Percentiles rank a stretch among this genome's conserved stretches.
These are phyloP conservation scores for Phaetusa simplex DNA, from an alignment of 2,113 vertebrate genomes.

Conservation along the genomic window DNA sequence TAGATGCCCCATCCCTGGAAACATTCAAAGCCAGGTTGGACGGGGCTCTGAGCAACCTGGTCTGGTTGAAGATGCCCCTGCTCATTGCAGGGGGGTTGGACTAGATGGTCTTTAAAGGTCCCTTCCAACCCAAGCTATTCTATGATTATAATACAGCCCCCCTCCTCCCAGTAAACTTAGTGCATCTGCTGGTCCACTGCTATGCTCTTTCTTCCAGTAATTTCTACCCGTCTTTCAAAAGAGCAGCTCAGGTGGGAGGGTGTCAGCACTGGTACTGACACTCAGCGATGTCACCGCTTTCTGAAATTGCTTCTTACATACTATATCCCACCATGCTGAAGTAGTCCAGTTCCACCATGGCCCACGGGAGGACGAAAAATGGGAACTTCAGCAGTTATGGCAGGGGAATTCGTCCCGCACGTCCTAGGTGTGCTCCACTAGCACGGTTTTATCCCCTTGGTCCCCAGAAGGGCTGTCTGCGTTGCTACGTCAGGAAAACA, in stretches of 20 bases:
- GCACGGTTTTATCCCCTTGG: neutral
- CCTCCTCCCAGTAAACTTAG: neutral
- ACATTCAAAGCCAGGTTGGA: neutral
- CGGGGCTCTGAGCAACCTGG: neutral
- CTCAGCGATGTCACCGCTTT: neutral
- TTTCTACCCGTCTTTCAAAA: neutral
- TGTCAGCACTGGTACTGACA: neutral
- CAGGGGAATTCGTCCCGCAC: neutral
- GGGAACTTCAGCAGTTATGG: neutral
- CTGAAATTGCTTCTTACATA: neutral
- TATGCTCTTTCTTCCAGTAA: neutral
- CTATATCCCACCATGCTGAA: accelerated
- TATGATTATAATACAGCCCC: neutral
- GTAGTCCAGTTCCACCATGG: neutral
- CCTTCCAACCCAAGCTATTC: neutral
- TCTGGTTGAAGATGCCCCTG: neutral
- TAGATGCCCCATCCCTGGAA: neutral
- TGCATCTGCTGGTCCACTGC: neutral
- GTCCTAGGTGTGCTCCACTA: neutral
- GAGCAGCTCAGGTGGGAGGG: neutral
- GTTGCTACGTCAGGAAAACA: neutral
- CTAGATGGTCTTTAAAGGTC: neutral
- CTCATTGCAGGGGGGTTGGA: neutral
- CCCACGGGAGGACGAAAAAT: neutral
- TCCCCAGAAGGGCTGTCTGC: neutral